Evolutionary conservation across 2,888 invertebrate genomes (phyloP).

Genomic region (Hypsopygia costalis): DNA sequence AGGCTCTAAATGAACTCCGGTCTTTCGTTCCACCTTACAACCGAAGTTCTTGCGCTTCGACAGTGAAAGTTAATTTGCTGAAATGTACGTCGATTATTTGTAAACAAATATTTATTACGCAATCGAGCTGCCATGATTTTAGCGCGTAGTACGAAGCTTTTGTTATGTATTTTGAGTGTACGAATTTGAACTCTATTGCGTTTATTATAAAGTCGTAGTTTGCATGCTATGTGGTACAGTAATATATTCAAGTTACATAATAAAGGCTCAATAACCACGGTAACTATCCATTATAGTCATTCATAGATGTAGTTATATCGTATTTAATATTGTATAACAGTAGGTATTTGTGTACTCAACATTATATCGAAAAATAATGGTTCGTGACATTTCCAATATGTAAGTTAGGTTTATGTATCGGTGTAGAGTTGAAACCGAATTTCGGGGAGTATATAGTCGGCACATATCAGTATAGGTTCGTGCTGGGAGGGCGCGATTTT

Average conservation of each 20-base stretch:
- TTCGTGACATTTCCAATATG: conserved; percentile 75
- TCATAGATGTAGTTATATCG: conserved; percentile 43
- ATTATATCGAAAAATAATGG: conserved; percentile 60
- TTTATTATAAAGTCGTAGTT: conserved; percentile 14
- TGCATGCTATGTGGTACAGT: conserved; percentile 17
- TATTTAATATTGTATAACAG: conserved; percentile 40
- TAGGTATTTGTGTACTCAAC: conserved; percentile 59
- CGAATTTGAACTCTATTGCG: neutral
- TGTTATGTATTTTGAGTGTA: conserved; percentile 57
- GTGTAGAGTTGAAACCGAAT: conserved; percentile 32
- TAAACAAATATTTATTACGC: conserved; percentile 39
- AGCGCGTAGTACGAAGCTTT: conserved; percentile 38
- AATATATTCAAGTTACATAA: conserved; percentile 51
- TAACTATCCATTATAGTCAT: conserved; percentile 55
- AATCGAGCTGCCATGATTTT: conserved; percentile 65
- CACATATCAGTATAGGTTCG: conserved; percentile 64
- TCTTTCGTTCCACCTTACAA: neutral
- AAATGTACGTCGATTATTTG: conserved; percentile 16
- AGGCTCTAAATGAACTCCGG: conserved; percentile 28
- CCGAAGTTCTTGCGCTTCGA: neutral
- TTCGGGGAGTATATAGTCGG: conserved; percentile 24
- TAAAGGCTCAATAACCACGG: conserved; percentile 51
- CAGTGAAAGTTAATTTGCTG: conserved; percentile 1
- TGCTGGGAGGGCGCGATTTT: conserved; percentile 44
- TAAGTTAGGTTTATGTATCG: conserved; percentile 40